A percentile compares a stretch with the other conserved stretches of the same genome.
Conservation (phyloP, 92 coral and sea anemone genomes). For the Porites evermanni region DNA sequence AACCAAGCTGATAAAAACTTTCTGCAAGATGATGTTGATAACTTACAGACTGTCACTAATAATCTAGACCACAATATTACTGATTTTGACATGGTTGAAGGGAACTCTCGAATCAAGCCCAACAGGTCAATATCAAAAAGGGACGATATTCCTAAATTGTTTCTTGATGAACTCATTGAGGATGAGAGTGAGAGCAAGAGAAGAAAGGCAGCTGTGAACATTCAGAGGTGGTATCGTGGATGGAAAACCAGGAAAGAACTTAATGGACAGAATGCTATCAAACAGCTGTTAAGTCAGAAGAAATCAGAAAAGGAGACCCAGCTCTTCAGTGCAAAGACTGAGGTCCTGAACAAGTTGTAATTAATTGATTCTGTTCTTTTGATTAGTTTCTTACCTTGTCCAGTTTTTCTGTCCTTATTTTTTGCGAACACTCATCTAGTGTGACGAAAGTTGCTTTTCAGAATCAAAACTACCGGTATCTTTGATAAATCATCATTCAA, state of each 20-base stretch:
- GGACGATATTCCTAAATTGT: conserved; percentile 67
- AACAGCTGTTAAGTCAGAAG: conserved; percentile 70
- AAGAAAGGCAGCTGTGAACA: conserved; percentile 79
- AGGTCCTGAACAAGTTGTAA: conserved; percentile 4
- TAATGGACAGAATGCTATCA: conserved; percentile 74
- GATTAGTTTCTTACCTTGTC: too few species aligned
- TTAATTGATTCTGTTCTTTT: too few species aligned
- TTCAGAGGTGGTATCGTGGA: conserved; percentile 91
- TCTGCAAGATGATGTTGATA: conserved; percentile 18
- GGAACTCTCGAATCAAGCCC: conserved; percentile 14
- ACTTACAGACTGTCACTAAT: neutral
- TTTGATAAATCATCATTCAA: too few species aligned
- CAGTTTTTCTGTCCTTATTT: too few species aligned
- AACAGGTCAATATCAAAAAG: conserved; percentile 16
- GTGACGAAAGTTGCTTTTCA: too few species aligned
- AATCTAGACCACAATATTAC: neutral
- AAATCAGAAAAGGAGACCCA: conserved; percentile 76
- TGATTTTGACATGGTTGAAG: conserved; percentile 35
- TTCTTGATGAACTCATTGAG: conserved; percentile 51
- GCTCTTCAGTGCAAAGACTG: conserved; percentile 13
- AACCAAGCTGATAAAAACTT: neutral
- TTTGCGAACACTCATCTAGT: too few species aligned
- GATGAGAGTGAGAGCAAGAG: conserved; percentile 33
- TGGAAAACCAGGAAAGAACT: conserved; percentile 72
- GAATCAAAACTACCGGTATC: too few species aligned